A percentile compares a stretch with the other conserved stretches of the same genome.
These are phyloP conservation scores for Orientallactaga bullata DNA, from an alignment of 2,113 vertebrate genomes.

Conservation along the genomic window DNA sequence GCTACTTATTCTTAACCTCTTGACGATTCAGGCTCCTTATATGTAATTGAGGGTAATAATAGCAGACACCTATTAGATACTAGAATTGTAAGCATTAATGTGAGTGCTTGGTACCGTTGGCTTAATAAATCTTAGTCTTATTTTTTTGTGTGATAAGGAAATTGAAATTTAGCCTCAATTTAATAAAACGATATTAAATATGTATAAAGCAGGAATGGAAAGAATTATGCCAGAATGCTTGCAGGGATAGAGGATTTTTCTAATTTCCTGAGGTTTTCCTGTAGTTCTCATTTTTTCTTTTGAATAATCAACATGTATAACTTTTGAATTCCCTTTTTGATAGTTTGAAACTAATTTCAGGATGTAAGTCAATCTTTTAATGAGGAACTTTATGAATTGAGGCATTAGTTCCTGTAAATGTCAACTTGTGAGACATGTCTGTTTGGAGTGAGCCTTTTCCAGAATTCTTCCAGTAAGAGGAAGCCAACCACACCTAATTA, in stretches of 20 bases:
- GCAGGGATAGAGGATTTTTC: background rate
- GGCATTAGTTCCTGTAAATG: background rate
- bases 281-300: background rate
- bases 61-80: background rate
- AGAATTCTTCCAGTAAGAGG: constrained; percentile 35
- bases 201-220: constrained; percentile 19
- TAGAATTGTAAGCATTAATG: background rate
- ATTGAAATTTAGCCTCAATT: constrained; percentile 30
- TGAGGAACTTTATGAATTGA: constrained; percentile 34
- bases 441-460: constrained; percentile 34
- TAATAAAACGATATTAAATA: constrained; percentile 23
- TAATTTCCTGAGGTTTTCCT: constrained; percentile 39
- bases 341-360: constrained; percentile 35
- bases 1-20: background rate
- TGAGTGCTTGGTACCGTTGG: background rate
- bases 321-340: constrained; percentile 13
- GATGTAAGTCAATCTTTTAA: background rate
- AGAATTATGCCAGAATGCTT: background rate
- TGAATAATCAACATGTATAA: background rate
- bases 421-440: background rate
- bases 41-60: background rate
- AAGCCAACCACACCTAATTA: constrained; percentile 66
- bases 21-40: background rate
- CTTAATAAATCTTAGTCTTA: constrained; percentile 47
- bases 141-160: constrained; percentile 29